Percentiles rank a stretch among this genome's conserved stretches.
These are phyloP conservation scores for Pectinophora gossypiella DNA, from an alignment of 1,140 invertebrate genomes.

Conservation along the genomic window DNA sequence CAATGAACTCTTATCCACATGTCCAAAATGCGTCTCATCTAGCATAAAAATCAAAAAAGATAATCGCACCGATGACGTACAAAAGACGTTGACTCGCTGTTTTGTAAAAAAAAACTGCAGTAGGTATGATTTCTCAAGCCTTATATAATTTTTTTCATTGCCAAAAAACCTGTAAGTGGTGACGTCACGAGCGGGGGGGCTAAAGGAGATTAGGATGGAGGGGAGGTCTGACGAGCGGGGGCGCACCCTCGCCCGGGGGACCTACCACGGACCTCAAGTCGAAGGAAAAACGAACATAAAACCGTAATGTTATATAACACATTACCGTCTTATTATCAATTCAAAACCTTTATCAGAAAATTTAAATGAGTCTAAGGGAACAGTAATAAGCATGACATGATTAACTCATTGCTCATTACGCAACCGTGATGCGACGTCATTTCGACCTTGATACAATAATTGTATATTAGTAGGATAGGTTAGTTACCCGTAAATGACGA, in stretches of 20 bases:
- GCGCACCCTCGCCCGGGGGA: constrained; percentile 31
- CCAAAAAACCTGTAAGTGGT: constrained; percentile 56
- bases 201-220: constrained; percentile 56
- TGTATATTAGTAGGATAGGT: neutral
- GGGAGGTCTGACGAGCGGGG: constrained; percentile 34
- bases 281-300: too few relatives aligned
- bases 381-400: too few relatives aligned
- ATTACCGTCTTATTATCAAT: too few relatives aligned
- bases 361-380: too few relatives aligned
- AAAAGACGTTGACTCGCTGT: neutral
- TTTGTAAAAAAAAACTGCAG: neutral
- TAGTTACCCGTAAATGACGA: constrained; percentile 2
- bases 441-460: neutral
- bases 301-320: too few relatives aligned
- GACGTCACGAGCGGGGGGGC: constrained; percentile 59
- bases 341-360: too few relatives aligned
- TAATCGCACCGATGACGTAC: neutral
- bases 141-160: constrained; percentile 53
- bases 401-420: neutral
- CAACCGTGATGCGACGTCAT: neutral
- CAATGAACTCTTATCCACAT: too few relatives aligned
- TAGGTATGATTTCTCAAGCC: constrained; percentile 10
- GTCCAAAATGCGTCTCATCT: too few relatives aligned
- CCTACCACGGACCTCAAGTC: too few relatives aligned
- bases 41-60: neutral